These are phyloP conservation scores for Paralinhomoeus sp. DNA, from an alignment of 2,888 invertebrate species.

Conservation along the genomic window DNA sequence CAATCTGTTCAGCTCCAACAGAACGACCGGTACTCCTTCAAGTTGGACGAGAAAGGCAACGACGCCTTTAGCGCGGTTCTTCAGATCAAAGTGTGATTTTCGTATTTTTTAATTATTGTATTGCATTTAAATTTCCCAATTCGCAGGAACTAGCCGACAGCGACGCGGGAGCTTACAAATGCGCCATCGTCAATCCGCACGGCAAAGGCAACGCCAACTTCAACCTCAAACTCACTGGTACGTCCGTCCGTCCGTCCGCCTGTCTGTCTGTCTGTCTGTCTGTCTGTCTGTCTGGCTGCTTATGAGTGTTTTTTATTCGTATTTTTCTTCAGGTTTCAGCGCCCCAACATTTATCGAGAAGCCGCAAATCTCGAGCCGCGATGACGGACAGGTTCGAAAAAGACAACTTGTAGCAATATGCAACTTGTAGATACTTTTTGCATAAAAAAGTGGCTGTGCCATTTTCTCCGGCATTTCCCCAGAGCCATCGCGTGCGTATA, in stretches of 20 bases:
- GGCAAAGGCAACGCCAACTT: constrained; percentile 27
- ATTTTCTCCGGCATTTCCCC: too few species aligned
- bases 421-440: too few species aligned
- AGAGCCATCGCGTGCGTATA: too few species aligned
- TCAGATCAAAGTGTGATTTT: constrained; percentile 20
- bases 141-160: constrained; percentile 23
- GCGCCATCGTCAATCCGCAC: constrained; percentile 25
- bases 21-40: constrained; percentile 17
- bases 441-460: too few species aligned
- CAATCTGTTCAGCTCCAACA: too few species aligned
- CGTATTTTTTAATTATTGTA: too few species aligned
- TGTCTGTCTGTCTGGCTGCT: too few species aligned
- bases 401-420: too few species aligned
- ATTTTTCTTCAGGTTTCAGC: constrained; percentile 17
- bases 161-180: constrained; percentile 25
- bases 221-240: constrained; percentile 25
- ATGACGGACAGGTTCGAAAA: constrained; percentile 79
- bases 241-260: neutral
- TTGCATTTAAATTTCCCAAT: too few species aligned
- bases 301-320: too few species aligned
- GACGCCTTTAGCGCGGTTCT: constrained; percentile 24
- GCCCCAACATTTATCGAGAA: constrained; percentile 82
- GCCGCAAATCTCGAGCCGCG: constrained; percentile 94
- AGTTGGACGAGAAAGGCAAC: constrained; percentile 19
- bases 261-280: constrained; percentile 6